Evolutionary conservation across 2,888 invertebrate species (phyloP), one percentile per base, ranked within the genome.

Genomic region (Lasius platythorax): DNA sequence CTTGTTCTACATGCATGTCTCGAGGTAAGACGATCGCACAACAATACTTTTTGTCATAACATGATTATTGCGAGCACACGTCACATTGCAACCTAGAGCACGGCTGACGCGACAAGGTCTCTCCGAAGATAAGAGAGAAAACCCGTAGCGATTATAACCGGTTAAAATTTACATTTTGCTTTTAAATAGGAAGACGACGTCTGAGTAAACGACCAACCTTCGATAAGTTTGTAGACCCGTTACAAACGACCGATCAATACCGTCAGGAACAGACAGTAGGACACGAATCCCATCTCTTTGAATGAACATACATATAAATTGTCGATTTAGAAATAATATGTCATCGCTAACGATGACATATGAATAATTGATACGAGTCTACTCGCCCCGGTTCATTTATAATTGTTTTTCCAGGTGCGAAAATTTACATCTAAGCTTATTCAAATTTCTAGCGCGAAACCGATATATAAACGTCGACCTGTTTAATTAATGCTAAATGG

Each of bases 31-130:
- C 11, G 56, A 9, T 43, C 43, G 30, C 15, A 56, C 23, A 58
- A 43, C n/a, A 61, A 11, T 37, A 72, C 9, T 79, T 79, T 61
- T 63, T 73, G 46, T 79, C 23, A 70, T 68, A 30, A 40, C 28
- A 12, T 61, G 15, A 61, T n/a, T 37, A 46, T 46, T 56, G 12
- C 28, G 9, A 73, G 1, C 23, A 46, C 30, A 70, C 40, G 37
- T 53, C 11, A n/a, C 37, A 30, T 72, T 58, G 70, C 43, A 68
- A 58, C 11, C 23, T 46, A 23, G 33, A 58, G 23, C 70, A 74
- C 82, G 53, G 28, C 58, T 66, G 86, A 43, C 85, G 78, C 40
- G 75, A 53, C 91, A 90, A 91, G 91, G 91, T 67, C 90, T 91
- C 75, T 72, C 40, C 70, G 58, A 74, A 88, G 89, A 91, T 91